Base-by-base conservation (phyloP, 1,140 invertebrate species). In the Atta texana region DNA sequence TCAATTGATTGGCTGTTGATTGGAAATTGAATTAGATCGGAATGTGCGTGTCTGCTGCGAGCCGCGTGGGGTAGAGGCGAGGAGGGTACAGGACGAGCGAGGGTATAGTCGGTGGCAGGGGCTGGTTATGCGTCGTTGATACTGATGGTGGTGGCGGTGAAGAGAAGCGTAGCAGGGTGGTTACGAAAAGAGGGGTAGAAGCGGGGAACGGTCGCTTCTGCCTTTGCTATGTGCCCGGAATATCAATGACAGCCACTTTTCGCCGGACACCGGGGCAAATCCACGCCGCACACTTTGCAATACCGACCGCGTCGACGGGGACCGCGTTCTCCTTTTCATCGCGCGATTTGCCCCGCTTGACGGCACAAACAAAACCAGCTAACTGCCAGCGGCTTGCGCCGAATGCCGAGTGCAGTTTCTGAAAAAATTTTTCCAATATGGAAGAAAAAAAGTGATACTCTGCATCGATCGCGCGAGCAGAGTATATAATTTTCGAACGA, bases 1-100 rank as follows among this genome's bases (percentile, higher is more conserved):
- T 95, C 95, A 95, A 96, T 96, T 96, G 95, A 96, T 96, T 96
- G 95, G 95, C 95, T 95, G 95, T 96, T 96, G 95, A 96, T 96
- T 96, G 95, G 94, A 96, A 96, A 96, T 96, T 95, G 95, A 96
- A 96, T 96, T 96, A 96, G 94, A 95, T 93, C 92, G 94, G 94
- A 95, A 95, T 95, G 95, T 93, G 95, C 94, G 93, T 95, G 93
- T 93, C 92, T 93, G 91, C 88, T 69, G 39, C 66, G 66, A 69
- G 72, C 55, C 34, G 91, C 63, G 88, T 55, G 92, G 82, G 82
- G 86, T 18, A 63, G 71, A 3, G 72, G 28, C n/a, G 24, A 77
- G 53, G 18, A 31, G 44, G 78, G 49, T 59, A 18, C 18, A 24
- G 28, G 28, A 28, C 24, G 24, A 24, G 24, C 24, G 18, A 31